Conservation (phyloP, 2,113 vertebrate species). For the Vulpes vulpes region DNA sequence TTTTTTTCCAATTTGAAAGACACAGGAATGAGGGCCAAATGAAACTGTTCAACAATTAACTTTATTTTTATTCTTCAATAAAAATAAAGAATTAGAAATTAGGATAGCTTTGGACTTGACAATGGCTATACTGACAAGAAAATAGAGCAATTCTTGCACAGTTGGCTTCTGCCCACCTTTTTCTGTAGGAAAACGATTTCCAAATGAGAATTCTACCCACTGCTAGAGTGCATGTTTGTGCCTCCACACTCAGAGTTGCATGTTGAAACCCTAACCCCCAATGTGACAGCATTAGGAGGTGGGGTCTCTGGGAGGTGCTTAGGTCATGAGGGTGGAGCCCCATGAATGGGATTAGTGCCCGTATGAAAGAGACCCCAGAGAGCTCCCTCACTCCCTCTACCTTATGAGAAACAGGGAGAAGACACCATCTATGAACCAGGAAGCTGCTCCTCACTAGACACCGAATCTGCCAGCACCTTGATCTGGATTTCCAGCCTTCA, state of each 20-base stretch:
- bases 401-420: neutral
- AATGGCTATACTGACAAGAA: fast-evolving
- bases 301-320: neutral
- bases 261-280: neutral
- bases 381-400: neutral
- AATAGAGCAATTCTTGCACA: fast-evolving
- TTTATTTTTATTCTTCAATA: neutral
- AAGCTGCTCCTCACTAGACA: neutral
- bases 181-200: neutral
- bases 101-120: neutral
- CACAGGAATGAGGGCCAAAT: too few species aligned
- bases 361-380: neutral
- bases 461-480: fast-evolving
- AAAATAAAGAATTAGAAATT: neutral
- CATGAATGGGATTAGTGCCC: neutral
- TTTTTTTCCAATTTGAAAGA: neutral
- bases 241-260: neutral
- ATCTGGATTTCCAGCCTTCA: neutral
- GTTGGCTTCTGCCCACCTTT: neutral
- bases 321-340: neutral
- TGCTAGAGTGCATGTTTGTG: neutral
- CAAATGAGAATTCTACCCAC: neutral
- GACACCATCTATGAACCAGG: fast-evolving
- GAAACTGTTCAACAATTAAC: neutral
- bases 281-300: neutral